Evolutionary conservation across 2,888 invertebrate genomes (phyloP).

Genomic region (Noctuana brunneofusca): DNA sequence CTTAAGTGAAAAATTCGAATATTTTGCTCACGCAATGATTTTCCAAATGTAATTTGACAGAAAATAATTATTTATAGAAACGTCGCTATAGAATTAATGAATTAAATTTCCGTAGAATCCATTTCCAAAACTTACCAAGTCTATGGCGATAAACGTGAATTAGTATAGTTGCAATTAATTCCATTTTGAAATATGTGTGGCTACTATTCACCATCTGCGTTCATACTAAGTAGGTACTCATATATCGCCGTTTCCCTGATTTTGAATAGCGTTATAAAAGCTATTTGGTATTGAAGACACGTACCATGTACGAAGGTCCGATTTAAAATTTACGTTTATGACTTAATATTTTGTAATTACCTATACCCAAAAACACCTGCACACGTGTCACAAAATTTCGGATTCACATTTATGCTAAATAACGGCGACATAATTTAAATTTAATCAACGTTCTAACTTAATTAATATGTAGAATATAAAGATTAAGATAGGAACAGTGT

Average conservation of each 20-base stretch:
- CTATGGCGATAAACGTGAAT: conserved; percentile 33
- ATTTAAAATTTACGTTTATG: conserved; percentile 40
- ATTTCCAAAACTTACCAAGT: conserved; percentile 17
- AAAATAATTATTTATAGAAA: not conserved
- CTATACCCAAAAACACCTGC: conserved; percentile 42
- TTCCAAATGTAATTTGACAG: not conserved
- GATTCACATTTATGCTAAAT: conserved; percentile 39
- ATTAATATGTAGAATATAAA: conserved; percentile 36
- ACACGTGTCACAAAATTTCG: conserved; percentile 34
- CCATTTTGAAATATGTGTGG: conserved; percentile 38
- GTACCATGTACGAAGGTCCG: conserved; percentile 33
- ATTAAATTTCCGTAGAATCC: not conserved
- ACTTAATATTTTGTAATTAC: conserved; percentile 43
- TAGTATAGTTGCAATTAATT: conserved; percentile 40
- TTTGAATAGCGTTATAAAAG: conserved; percentile 30
- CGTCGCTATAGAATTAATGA: not conserved
- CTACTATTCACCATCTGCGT: conserved; percentile 38
- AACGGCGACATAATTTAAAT: conserved; percentile 36
- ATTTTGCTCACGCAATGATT: not conserved
- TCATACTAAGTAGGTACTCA: conserved; percentile 25
- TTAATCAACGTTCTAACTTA: conserved; percentile 35
- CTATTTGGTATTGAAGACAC: conserved; percentile 38
- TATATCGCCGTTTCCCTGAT: conserved; percentile 30
- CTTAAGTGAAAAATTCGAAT: not conserved
- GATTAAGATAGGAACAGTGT: conserved; percentile 26